Evolutionary conservation across 2,888 invertebrate genomes (phyloP).

Genomic region (Eristalis arbustorum): DNA sequence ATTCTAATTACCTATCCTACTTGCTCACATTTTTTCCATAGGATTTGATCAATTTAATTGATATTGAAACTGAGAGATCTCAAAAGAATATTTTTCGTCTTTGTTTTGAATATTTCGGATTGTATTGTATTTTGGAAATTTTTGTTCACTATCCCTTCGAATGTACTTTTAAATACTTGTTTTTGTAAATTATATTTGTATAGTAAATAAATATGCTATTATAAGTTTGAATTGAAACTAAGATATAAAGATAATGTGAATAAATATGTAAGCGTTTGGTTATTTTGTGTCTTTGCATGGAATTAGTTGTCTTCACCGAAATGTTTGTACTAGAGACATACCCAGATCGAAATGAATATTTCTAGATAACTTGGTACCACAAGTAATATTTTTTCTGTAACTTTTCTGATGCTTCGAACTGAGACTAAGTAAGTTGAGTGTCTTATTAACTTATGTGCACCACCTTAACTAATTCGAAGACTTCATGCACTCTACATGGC

Average conservation of each 20-base stretch:
- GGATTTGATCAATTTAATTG: slow-evolving; percentile 28
- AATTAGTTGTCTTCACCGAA: not conserved
- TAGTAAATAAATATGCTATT: slow-evolving; percentile 49
- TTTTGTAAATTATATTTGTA: slow-evolving; percentile 58
- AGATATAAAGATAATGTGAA: slow-evolving; percentile 60
- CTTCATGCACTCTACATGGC: too few species aligned
- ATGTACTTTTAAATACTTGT: slow-evolving; percentile 37
- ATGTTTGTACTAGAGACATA: too few species aligned
- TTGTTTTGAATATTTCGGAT: slow-evolving; percentile 21
- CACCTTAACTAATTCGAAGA: too few species aligned
- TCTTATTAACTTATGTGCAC: too few species aligned
- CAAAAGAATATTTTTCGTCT: slow-evolving; percentile 39
- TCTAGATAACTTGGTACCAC: too few species aligned
- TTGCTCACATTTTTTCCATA: slow-evolving; percentile 39
- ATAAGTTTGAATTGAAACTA: slow-evolving; percentile 57
- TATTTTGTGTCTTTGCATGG: slow-evolving; percentile 1
- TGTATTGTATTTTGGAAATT: slow-evolving; percentile 12
- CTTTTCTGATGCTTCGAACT: too few species aligned
- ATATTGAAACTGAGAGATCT: slow-evolving; percentile 49
- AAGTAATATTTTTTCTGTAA: too few species aligned
- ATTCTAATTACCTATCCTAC: not conserved
- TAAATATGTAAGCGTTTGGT: slow-evolving; percentile 23
- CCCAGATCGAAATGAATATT: too few species aligned
- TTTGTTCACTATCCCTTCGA: not conserved
- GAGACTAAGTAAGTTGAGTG: too few species aligned